A percentile compares a stretch with the other conserved stretches of the same genome.
phyloP scores from a whole-genome alignment of 2,797 vertebrate genomes.

The Emydoidea blandingii region DNA sequence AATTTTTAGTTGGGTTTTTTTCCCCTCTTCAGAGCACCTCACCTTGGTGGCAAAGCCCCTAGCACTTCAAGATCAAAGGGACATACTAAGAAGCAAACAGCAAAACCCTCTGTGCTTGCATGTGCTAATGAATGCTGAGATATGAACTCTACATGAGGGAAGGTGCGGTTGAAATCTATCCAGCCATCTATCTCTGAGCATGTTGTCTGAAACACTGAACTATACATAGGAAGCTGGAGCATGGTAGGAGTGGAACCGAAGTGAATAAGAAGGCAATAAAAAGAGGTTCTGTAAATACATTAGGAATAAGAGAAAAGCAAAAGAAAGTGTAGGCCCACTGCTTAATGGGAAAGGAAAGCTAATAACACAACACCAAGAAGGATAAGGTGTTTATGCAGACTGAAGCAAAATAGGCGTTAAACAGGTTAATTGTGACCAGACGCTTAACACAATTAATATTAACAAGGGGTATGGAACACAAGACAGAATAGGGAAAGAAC shows the following conservation, averaged over 20 bases:
- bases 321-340: background rate
- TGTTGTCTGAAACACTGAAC: constrained; percentile 71
- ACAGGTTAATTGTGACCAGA: background rate
- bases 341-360: background rate
- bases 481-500: background rate
- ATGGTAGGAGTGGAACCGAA: constrained; percentile 71
- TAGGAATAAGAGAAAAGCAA: background rate
- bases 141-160: constrained; percentile 46
- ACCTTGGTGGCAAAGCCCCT: constrained; percentile 22
- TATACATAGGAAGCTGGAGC: constrained; percentile 73
- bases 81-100: constrained; percentile 43
- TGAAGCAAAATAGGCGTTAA: background rate
- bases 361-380: background rate
- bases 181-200: constrained; percentile 77
- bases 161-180: constrained; percentile 65
- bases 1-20: background rate
- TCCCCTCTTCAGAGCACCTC: constrained; percentile 17
- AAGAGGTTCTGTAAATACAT: background rate
- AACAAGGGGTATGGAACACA: background rate
- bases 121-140: background rate
- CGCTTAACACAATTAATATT: background rate
- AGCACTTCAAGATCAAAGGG: constrained; percentile 63
- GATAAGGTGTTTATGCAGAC: background rate
- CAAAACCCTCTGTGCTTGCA: constrained; percentile 1
- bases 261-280: constrained; percentile 1